Conservation (phyloP, 1,140 invertebrate genomes). For the Brachionus calyciflorus region DNA sequence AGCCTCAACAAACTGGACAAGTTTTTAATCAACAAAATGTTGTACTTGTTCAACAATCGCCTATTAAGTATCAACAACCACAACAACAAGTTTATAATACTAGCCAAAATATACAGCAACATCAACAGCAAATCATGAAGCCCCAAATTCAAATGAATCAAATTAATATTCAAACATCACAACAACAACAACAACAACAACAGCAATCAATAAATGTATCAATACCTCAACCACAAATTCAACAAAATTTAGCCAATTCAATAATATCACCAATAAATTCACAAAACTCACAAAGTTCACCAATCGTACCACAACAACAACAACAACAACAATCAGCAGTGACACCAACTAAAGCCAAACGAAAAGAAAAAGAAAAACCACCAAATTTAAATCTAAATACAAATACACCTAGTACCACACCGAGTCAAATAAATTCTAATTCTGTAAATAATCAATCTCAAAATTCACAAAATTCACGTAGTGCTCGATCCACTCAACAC, state of each 20-base stretch:
- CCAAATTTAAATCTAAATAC: background rate
- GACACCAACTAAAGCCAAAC: background rate
- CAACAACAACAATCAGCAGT: too few species aligned
- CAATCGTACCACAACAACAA: background rate
- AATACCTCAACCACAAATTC: background rate
- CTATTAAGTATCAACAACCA: background rate
- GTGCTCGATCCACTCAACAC: slow-evolving; percentile 20
- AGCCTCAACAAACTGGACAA: background rate
- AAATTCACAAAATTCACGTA: background rate
- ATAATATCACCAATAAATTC: slow-evolving; percentile 12
- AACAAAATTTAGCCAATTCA: background rate
- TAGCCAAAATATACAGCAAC: too few species aligned
- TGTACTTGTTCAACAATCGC: background rate
- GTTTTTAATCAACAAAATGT: slow-evolving; percentile 12
- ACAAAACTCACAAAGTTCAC: slow-evolving; percentile 4
- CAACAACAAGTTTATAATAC: background rate
- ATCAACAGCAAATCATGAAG: background rate
- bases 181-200: background rate
- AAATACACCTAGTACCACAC: background rate
- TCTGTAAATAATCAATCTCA: background rate
- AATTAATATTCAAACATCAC: too few species aligned
- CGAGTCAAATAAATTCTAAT: background rate
- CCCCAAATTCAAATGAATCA: background rate
- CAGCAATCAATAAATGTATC: background rate
- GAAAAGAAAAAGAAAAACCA: slow-evolving; percentile 1